Percentiles rank a stretch among this genome's conserved stretches.
Evolutionary conservation across 2,113 vertebrate genomes (phyloP).

Genomic region (Turdus rufiventris): DNA sequence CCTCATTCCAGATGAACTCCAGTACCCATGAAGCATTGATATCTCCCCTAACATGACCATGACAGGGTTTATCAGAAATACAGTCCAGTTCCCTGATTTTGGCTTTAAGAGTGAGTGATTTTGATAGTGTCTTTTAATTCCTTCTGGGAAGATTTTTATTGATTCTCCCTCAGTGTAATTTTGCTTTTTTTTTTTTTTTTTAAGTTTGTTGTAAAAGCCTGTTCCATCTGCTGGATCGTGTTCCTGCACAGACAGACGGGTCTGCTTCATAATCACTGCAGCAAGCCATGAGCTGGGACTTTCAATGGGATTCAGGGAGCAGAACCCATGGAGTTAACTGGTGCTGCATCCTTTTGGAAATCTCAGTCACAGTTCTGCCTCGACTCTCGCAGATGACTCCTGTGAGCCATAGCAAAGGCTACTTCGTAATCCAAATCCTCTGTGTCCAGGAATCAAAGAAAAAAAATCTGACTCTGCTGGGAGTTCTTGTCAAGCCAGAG

Average conservation of each 20-base stretch:
- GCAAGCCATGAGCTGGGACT: background rate
- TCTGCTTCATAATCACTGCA: background rate
- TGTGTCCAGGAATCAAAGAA: background rate
- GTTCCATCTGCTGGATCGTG: background rate
- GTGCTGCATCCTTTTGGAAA: background rate
- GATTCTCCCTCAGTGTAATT: background rate
- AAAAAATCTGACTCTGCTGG: background rate
- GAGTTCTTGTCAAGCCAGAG: background rate
- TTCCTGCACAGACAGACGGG: background rate
- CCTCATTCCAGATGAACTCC: background rate
- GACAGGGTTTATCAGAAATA: background rate
- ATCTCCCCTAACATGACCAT: background rate
- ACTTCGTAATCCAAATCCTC: background rate
- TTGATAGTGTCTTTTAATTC: background rate
- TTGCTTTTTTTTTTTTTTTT: background rate
- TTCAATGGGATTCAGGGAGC: background rate
- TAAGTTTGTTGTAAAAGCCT: background rate
- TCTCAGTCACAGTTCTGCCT: background rate
- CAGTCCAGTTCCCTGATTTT: background rate
- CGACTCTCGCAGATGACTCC: background rate
- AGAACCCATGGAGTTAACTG: background rate
- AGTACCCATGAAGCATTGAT: background rate
- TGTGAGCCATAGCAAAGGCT: background rate
- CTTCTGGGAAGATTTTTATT: background rate
- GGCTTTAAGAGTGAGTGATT: background rate